Base-by-base conservation (phyloP, 2,888 invertebrate species). In the Eledone cirrhosa region DNA sequence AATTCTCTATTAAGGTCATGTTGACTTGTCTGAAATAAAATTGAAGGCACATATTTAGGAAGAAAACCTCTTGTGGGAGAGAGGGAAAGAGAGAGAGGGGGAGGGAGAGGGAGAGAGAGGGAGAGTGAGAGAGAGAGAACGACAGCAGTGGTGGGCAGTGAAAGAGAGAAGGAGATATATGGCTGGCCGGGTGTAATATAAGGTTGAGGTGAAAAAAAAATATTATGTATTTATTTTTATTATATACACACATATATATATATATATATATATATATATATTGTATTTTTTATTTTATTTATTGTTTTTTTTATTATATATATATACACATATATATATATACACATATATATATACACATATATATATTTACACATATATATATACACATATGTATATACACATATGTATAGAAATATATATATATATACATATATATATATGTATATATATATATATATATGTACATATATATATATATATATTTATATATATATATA, bases 1-100 rank as follows among this genome's bases (percentile, higher is more conserved):
- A 67, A 67, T 67, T 67, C 29, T 67, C 33, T 33, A 67, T 24
- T 33, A 67, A 67, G 67, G 67, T 67, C 67, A 67, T 16, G 67
- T 33, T 67, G 67, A 67, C 67, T 67, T 67, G n/a, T 24, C 65
- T 65, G 11, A 65, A 27, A 27, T 65, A 65, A 65, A 65, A 41
- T 41, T 41, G 41, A 41, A 41, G 41, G 41, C 41, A 41, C 41
- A 41, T 41, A 41, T 41, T 41, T 41, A 41, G 41, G 41, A 41
- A 41, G 41, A 67, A 33, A 67, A 67, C 22, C 33, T 11, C 65
- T 31, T 29, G 67, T 67, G 67, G 1, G 7, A 29, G 65, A 14
- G 7, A 5, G 27, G 27, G 16, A 33, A 67, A 8, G 3, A 16
- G 27, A 3, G 24, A 27, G 24, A 65, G 65, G n/a, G 24, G 59